Conservation (phyloP, 2,888 invertebrate species). For the Aphodius sticticus region DNA sequence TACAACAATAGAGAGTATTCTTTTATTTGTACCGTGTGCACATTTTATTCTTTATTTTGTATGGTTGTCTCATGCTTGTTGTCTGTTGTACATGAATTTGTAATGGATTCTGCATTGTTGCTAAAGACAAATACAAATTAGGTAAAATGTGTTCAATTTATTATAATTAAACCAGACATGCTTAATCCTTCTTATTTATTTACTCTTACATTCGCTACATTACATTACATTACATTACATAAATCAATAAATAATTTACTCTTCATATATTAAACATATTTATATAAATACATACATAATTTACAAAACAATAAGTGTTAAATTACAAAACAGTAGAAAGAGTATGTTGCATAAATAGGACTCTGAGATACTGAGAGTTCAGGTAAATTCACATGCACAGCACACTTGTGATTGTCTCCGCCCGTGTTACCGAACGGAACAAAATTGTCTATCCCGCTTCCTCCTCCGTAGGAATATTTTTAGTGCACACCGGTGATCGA, state of each 20-base stretch:
- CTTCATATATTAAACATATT: conserved; percentile 18
- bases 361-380: conserved; percentile 9
- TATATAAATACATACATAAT: conserved; percentile 19
- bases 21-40: too few species aligned
- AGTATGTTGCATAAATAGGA: conserved; percentile 5
- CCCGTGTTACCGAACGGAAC: conserved; percentile 1
- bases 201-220: neutral
- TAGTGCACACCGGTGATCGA: conserved; percentile 82
- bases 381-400: conserved; percentile 14
- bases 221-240: conserved; percentile 10
- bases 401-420: conserved; percentile 11
- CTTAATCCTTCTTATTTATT: neutral
- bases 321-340: conserved; percentile 8
- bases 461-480: conserved; percentile 31
- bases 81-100: too few species aligned
- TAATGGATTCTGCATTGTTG: too few species aligned
- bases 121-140: too few species aligned
- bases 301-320: conserved; percentile 15
- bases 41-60: too few species aligned
- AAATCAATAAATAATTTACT: conserved; percentile 23
- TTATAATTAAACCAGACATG: neutral
- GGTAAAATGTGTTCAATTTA: neutral
- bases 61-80: too few species aligned
- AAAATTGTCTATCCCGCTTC: conserved; percentile 10
- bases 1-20: too few species aligned